Evolutionary conservation across 2,888 invertebrate species (phyloP), one percentile per base, ranked within the genome.

Genomic region (Laspeyria flexula): DNA sequence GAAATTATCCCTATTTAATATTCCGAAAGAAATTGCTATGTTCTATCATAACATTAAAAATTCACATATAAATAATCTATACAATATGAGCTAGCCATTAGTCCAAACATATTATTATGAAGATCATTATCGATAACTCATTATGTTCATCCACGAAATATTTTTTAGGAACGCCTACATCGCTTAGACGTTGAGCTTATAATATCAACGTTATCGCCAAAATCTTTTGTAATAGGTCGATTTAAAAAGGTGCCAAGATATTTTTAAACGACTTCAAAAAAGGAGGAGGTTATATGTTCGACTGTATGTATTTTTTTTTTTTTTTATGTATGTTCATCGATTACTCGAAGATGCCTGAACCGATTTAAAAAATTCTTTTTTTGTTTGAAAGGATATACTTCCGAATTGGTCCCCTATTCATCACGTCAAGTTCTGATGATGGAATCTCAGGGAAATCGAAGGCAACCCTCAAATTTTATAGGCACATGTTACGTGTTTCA

Each of bases 81-180:
- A 71, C 65, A 74, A 70, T 65, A 65, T 57, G 47, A 62, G 59
- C 73, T 75, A 71, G 61, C 72, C 58, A 80, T 82, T 77, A 71
- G 60, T 70, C 57, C 51, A 66, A 77, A 69, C 76, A 72, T 81
- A 67, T 82, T 77, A 81, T 85, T 85, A 85, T 62, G 57, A 58
- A 71, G 88, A 89, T 88, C 69, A 77, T 82, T 81, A 89, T 90
- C 88, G 73, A 71, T 79, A 82, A 79, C 74, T 83, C 85, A 83
- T 87, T 85, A 86, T 75, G 67, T 76, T 75, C 75, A 70, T 74
- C 79, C 81, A 84, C 80, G 81, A 79, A 79, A 81, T 85, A 82
- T 85, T 83, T 78, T 77, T 77, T 71, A 70, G 80, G 54, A 72
- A 81, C 89, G 88, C 90, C 90, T 77, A 68, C 76, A 44, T 53